phyloP scores from a whole-genome alignment of 2,113 vertebrate species.

The Gulo gulo region DNA sequence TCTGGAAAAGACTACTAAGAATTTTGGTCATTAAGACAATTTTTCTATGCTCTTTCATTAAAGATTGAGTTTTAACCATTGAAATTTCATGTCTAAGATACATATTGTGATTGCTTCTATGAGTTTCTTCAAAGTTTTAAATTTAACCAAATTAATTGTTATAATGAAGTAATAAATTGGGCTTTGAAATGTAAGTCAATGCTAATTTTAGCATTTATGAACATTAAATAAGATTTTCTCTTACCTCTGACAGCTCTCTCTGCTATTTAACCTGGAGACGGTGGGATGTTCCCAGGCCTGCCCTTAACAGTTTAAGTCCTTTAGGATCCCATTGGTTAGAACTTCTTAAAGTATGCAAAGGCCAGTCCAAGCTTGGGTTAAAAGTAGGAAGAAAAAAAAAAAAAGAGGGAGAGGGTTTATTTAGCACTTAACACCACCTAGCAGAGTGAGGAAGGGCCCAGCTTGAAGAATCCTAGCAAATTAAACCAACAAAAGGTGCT shows the following conservation, averaged over 20 bases:
- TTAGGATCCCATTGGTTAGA: neutral
- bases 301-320: neutral
- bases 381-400: neutral
- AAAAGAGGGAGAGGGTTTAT: neutral
- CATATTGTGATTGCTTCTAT: neutral
- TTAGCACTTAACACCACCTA: neutral
- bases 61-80: neutral
- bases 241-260: neutral
- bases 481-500: constrained; percentile 37
- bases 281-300: neutral
- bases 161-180: neutral
- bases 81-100: neutral
- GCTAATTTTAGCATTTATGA: neutral
- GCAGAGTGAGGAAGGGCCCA: neutral
- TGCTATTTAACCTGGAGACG: neutral
- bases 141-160: neutral
- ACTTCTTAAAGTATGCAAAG: neutral
- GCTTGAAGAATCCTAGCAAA: constrained; percentile 18
- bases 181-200: neutral
- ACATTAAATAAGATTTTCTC: neutral
- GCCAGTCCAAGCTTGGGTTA: neutral
- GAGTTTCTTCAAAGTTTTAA: neutral
- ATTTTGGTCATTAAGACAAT: neutral
- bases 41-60: neutral
- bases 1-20: neutral